phyloP scores from a whole-genome alignment of 2,797 vertebrate genomes.

The Sebastes nivosus region DNA sequence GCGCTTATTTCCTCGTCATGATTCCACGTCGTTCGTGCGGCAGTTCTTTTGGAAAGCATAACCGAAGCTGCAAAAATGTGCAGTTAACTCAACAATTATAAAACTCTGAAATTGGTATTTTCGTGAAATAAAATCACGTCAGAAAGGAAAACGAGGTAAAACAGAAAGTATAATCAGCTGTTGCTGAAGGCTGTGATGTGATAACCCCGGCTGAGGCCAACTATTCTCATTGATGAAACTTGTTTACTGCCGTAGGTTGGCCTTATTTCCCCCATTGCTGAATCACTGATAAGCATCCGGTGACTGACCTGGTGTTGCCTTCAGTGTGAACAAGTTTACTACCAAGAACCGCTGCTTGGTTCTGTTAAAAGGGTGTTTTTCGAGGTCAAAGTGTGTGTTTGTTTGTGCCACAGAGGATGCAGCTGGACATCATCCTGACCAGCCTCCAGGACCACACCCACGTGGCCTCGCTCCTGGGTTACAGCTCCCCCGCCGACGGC shows the following conservation, averaged over 20 bases:
- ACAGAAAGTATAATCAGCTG: background rate
- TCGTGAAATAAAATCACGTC: background rate
- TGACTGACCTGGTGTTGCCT: background rate
- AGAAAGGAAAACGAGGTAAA: background rate
- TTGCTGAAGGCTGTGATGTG: background rate
- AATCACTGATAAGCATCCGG: background rate
- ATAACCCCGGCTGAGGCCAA: background rate
- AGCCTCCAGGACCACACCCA: slow-evolving; percentile 88
- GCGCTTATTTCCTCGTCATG: no score
- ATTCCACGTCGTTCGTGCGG: no score
- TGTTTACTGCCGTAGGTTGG: background rate
- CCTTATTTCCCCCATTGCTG: background rate
- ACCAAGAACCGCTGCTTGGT: background rate
- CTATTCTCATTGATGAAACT: background rate
- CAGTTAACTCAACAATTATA: background rate
- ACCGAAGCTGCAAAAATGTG: background rate
- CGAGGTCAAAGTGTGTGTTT: background rate
- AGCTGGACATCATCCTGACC: slow-evolving; percentile 88
- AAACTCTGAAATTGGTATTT: background rate
- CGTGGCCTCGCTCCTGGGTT: slow-evolving; percentile 85
- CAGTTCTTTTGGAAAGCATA: no score
- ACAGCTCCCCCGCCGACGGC: slow-evolving; percentile 79
- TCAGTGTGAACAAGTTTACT: background rate
- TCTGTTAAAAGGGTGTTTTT: background rate
- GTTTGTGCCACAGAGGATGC: slow-evolving; percentile 87